Conservation (phyloP, 2,113 vertebrate species). For the Podarcis cretensis region DNA sequence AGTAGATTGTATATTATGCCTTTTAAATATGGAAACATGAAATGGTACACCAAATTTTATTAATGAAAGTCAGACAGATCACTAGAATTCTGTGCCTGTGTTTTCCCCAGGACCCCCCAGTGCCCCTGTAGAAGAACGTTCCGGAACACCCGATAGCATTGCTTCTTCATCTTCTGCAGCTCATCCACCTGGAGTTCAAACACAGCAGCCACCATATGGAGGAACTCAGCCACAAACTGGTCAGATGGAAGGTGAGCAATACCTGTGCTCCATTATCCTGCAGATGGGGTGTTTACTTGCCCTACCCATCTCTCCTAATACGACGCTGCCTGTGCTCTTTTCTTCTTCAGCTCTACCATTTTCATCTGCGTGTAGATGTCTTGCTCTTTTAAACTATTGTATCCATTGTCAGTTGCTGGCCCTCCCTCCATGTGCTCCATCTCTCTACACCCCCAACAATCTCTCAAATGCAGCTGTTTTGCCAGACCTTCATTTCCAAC, state of each 20-base stretch:
- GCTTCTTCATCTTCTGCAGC: constrained; percentile 92
- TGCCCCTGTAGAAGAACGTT: constrained; percentile 89
- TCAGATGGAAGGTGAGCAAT: constrained; percentile 89
- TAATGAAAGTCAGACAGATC: neutral
- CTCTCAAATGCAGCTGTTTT: neutral
- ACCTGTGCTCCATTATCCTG: accelerated
- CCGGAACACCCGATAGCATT: constrained; percentile 95
- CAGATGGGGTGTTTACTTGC: accelerated
- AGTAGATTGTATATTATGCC: neutral
- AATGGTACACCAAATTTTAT: neutral
- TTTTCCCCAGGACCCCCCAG: constrained; percentile 77
- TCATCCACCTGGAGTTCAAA: constrained; percentile 86
- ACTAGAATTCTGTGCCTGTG: neutral
- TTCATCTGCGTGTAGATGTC: neutral
- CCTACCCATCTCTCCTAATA: neutral
- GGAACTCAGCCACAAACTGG: constrained; percentile 85
- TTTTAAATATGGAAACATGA: neutral
- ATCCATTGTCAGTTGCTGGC: neutral
- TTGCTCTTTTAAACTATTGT: neutral
- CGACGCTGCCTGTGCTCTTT: neutral
- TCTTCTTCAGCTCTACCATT: neutral
- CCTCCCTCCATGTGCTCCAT: neutral
- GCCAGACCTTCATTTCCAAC: neutral
- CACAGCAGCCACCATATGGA: constrained; percentile 85
- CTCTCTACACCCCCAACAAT: neutral